Percentiles rank a stretch among this genome's conserved stretches.
Conservation (phyloP, 2,113 vertebrate genomes). For the Spilogale gracilis region DNA sequence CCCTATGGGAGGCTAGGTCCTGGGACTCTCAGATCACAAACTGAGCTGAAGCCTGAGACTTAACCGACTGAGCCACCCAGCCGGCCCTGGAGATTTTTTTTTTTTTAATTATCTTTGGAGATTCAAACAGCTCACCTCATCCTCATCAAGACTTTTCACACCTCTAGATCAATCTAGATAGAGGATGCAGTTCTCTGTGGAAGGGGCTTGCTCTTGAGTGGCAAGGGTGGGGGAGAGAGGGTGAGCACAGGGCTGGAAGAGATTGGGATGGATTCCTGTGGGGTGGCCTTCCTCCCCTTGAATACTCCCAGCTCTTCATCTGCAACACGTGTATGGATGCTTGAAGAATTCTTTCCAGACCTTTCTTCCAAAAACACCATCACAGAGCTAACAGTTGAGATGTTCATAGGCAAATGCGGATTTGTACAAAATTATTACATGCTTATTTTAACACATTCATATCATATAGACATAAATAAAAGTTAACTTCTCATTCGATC, state of each 20-base stretch:
- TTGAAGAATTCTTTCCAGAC: background rate
- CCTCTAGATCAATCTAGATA: background rate
- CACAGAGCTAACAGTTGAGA: background rate
- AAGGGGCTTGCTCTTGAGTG: background rate
- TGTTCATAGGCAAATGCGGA: background rate
- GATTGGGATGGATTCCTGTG: background rate
- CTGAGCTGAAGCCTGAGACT: too few relatives aligned
- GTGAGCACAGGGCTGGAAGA: background rate
- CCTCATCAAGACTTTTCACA: background rate
- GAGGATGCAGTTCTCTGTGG: background rate
- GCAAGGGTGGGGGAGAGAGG: background rate
- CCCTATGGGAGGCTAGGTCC: accelerated
- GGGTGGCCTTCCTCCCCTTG: background rate
- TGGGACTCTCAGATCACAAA: too few relatives aligned
- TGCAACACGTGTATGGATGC: background rate
- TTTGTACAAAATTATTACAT: background rate
- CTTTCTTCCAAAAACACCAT: background rate
- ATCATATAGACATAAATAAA: background rate
- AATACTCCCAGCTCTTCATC: background rate
- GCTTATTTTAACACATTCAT: background rate
- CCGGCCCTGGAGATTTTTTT: background rate
- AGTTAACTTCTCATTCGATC: background rate
- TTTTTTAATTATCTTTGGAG: background rate
- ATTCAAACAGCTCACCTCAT: background rate
- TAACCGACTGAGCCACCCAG: too few relatives aligned